Base-by-base conservation (phyloP, 1,140 invertebrate genomes). In the Steinernema khuongi region DNA sequence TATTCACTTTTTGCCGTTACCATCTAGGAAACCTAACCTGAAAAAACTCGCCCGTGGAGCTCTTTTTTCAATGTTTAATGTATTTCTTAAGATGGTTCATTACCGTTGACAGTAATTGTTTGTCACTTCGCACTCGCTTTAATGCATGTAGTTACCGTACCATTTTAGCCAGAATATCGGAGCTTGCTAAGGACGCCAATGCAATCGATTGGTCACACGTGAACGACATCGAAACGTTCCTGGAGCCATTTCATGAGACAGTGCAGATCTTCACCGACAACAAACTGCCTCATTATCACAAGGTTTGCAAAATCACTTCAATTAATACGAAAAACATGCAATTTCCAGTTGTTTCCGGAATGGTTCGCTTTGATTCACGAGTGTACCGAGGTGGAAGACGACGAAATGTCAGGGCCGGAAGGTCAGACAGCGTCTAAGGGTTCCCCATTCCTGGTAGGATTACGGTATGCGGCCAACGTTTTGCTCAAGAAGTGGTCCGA, bases 181-280 rank as follows among this genome's bases (percentile, higher is more conserved):
- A 60, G 22, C 22, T 60, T 14, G 50, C 50, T 22, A 60, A 60
- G 26, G 50, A 60, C 14, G 50, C 50, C 4, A 60, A 26, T 22
- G 74, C 41, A 18, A 29, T 77, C 2, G 68, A 77, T 67, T 50
- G 71, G n/a, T 19, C 18, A 18, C 66, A 75, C 31, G 30, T 77
- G 30, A 50, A 69, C 31, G 75, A 77, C 67, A 26, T 77, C 29
- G 70, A 75, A 31, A 19, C 31, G 1, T 77, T 77, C 32, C 32
- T 77, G n/a, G 67, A 77, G 1, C 75, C 75, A 70, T 77, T 77
- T 44, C 28, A 74, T 66, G 75, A 77, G 32, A 77, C 75, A 1
- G 67, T 77, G 4, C 71, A 77, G 26, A 70, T 72, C 31, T 60
- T 77, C 2, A 72, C 73, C 31, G 41, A 31, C 17, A 69, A 77